Conservation (phyloP, 2,888 invertebrate species). For the Dilophus febrilis region DNA sequence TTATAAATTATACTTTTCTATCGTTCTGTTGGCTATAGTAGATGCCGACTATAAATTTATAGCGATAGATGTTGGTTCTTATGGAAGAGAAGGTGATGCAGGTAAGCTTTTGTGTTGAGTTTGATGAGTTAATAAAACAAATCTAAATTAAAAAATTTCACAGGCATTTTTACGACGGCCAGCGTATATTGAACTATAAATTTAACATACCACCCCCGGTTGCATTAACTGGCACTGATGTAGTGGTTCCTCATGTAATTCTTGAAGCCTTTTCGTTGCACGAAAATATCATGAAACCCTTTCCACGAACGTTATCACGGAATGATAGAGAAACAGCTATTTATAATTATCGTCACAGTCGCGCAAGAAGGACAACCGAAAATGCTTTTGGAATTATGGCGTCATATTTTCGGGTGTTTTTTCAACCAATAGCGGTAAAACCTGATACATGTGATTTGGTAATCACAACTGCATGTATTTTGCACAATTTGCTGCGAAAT, state of each 20-base stretch:
- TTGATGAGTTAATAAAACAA: neutral
- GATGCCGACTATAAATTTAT: conserved; percentile 15
- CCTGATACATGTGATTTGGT: neutral
- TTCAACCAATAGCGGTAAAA: neutral
- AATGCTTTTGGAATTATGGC: neutral
- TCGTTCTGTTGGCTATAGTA: conserved; percentile 17
- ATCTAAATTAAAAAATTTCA: neutral
- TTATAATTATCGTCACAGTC: neutral
- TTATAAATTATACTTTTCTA: conserved; percentile 14
- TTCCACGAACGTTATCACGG: neutral
- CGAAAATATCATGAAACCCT: neutral
- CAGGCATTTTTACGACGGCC: neutral
- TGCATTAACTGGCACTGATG: neutral
- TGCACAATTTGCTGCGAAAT: neutral
- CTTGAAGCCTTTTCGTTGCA: neutral
- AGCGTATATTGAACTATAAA: neutral
- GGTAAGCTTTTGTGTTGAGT: neutral
- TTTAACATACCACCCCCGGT: conserved; percentile 1
- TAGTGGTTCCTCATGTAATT: neutral
- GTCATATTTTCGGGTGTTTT: neutral
- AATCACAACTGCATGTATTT: neutral
- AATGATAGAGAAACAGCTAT: neutral
- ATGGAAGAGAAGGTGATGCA: conserved; percentile 1
- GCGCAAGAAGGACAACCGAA: neutral
- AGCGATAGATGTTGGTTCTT: neutral